Base-by-base conservation (phyloP, 2,113 vertebrate genomes). In the Bothrops jararaca region DNA sequence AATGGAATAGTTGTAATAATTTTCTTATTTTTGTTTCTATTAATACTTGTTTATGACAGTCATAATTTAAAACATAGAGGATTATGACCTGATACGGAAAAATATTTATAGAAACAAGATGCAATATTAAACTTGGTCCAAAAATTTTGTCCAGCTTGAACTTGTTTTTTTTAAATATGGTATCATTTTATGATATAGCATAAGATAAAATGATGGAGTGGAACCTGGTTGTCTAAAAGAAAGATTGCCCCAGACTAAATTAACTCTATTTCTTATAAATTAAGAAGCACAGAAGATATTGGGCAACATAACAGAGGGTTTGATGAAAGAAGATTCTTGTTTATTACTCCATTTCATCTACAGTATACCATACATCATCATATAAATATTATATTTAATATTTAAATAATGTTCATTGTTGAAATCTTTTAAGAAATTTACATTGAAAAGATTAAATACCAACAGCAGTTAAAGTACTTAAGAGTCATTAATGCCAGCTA, bases 11-110 rank as follows among this genome's bases (percentile, higher is more conserved):
- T 92, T 89, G 87, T 50, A 48, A 1, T 69, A 74, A 20, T 48
- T 26, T 26, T 48, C 93, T 94, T 91, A 90, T 34, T 90, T 94
- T 95, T 97, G 97, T 96, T 96, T 97, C 97, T 96, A 94, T 95
- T 95, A 94, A 80, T 97, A 96, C 97, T 98, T 97, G 95, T 97
- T 94, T 92, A 97, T 98, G 98, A 98, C 0, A 93, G 97, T 96
- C 97, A 96, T 92, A 97, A 97, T 92, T 48, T 87, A 98, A 98
- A 98, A 96, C 95, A n/a, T 22, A 80, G 93, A 89, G 0, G 0
- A 97, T 96, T 98, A 94, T 97, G 97, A 95, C 97, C 95, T 96
- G 98, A 98, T 95, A 90, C 93, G 54, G 91, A 57, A 24, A 53
- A 97, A 97, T 97, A 94, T 95, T 96, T 92, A 89, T 90, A 96